Evolutionary conservation across 2,797 vertebrate species (phyloP), one percentile per base, ranked within the genome.

Genomic region (Luscinia megarhynchos): DNA sequence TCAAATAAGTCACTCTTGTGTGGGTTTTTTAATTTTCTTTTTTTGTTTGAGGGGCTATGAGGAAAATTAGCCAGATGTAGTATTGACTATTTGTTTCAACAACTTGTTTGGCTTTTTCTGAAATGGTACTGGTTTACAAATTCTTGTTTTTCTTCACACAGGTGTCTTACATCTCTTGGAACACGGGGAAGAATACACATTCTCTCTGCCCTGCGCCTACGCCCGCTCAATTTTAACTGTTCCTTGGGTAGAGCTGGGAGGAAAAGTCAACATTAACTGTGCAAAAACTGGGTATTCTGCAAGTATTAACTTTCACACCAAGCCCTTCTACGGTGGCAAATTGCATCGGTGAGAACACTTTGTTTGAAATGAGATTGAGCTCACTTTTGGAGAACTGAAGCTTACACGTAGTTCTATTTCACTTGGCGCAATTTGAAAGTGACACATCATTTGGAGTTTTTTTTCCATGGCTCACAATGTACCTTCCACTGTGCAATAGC

Each of bases 151-250:
- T 96, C 68, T 88, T 85, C 45, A 43, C 80, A 41, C 96, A 99
- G 99, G 99, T 94, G 97, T 99, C 93, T 97, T 99, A 57, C 97
- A 98, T 93, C 97, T 99, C 30, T 93, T 99, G 97, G 99, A 99
- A 82, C 99, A 99, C 0, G 99, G 98, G 22, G 99, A 99, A 57
- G 99, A 99, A 88, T 99, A 99, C 93, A 99, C 98, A 0, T 99
- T 99, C 97, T 99, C 99, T 68, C 97, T 99, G 93, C 99, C 99
- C 46, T 99, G 99, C 11, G 99, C 99, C 0, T 99, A 99, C 0
- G 99, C 99, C 32, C 99, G 99, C 95, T 99, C 99, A 87, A 99
- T 99, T 98, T 98, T 99, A 96, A 99, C 99, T 1, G 99, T 99
- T 76, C 99, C 99, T 66, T 99, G 99, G 99, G 99, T 99, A 84